Conservation (phyloP, 2,113 vertebrate species). For the Odocoileus virginianus region DNA sequence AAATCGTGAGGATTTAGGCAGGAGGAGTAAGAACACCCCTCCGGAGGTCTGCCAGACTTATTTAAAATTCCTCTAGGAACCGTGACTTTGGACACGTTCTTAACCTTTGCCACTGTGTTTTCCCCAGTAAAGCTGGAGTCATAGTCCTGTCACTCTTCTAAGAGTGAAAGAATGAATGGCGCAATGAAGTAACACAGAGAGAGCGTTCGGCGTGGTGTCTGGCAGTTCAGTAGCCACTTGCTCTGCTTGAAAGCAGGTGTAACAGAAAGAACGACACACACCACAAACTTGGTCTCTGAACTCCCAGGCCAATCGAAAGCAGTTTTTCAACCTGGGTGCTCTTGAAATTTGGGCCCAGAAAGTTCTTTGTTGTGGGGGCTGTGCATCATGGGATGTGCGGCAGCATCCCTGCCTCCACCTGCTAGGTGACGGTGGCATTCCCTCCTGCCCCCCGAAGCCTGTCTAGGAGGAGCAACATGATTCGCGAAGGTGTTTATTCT, state of each 20-base stretch:
- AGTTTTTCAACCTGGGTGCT: neutral
- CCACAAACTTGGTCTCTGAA: neutral
- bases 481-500: neutral
- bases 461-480: rapidly evolving
- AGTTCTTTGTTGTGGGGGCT: neutral
- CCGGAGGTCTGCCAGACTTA: neutral
- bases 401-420: neutral
- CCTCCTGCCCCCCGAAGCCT: rapidly evolving
- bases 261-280: neutral
- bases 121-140: no score
- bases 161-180: neutral
- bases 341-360: neutral
- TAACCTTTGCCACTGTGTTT: neutral
- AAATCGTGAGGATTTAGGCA: neutral
- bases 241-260: neutral
- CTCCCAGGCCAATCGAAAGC: neutral
- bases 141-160: rapidly evolving
- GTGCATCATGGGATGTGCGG: neutral
- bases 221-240: neutral
- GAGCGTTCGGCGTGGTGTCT: neutral
- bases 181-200: rapidly evolving
- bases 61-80: neutral
- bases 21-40: neutral
- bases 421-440: neutral
- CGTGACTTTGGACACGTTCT: neutral